Conservation (phyloP, 2,888 invertebrate species). For the Cataglyphis livida region DNA sequence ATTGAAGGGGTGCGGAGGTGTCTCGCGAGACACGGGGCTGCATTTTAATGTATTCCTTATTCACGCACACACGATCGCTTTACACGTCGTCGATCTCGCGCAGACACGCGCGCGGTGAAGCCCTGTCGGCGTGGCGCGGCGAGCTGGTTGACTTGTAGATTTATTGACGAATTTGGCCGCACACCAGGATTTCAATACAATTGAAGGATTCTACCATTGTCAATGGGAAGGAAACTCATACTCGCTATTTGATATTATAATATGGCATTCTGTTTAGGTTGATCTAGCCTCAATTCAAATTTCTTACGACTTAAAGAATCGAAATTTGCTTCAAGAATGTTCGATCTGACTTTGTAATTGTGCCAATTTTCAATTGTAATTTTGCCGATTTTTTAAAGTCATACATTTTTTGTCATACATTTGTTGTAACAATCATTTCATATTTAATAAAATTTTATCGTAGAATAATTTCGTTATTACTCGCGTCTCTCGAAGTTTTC, state of each 20-base stretch:
- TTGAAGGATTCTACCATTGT: slow-evolving; percentile 80
- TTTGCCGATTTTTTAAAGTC: not conserved
- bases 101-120: slow-evolving; percentile 17
- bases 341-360: slow-evolving; percentile 2
- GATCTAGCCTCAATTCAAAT: slow-evolving; percentile 57
- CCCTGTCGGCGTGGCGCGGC: slow-evolving; percentile 47
- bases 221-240: slow-evolving; percentile 47
- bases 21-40: slow-evolving; percentile 60
- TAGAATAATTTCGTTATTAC: not conserved
- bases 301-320: slow-evolving; percentile 50
- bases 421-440: not conserved
- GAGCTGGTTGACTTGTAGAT: slow-evolving; percentile 80
- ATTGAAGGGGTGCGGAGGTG: slow-evolving; percentile 25
- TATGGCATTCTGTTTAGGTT: slow-evolving; percentile 72
- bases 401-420: not conserved
- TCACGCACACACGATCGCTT: slow-evolving; percentile 53
- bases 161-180: slow-evolving; percentile 83
- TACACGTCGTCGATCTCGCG: slow-evolving; percentile 41
- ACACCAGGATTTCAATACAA: slow-evolving; percentile 82
- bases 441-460: not conserved
- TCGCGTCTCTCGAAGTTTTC: not conserved
- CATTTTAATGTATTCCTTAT: slow-evolving; percentile 72
- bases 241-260: slow-evolving; percentile 80
- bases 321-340: slow-evolving; percentile 48
- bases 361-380: not conserved